Base-by-base conservation (phyloP, 2,888 invertebrate species). In the Branchinecta sandiegonensis region DNA sequence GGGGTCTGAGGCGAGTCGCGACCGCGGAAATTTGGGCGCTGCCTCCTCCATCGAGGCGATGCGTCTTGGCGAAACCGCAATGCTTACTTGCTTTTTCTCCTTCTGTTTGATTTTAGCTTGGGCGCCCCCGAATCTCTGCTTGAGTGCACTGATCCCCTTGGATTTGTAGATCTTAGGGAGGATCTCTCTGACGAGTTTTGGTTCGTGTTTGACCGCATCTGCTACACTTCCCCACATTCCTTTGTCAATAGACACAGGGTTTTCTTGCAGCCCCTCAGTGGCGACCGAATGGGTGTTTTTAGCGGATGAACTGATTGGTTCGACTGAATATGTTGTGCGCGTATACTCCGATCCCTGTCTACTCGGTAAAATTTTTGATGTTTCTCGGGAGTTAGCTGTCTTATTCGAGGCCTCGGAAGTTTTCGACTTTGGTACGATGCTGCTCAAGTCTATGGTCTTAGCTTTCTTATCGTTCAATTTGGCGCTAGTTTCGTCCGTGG, bases 351-450 rank as follows among this genome's bases (percentile, higher is more conserved):
- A 37, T 37, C 37, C 37, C 6, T 37, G 37, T 37, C 37, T 37
- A 37, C 37, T 37, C 8, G 12, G 63, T 56, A 17, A 17, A 1
- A 11, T 56, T 56, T n/a, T 46, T 88, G 80, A 70, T 90, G 81
- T 72, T 89, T 81, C 77, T 90, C 89, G 46, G 88, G 78, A 7
- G 90, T 81, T 8, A 89, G 87, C 67, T 89, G 80, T 67, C 86
- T 86, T 71, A n/a, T 17, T 56, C 23, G n/a, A 23, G 8, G 85
- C 85, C 66, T 86, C 86, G 69, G 86, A 83, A 13, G 85, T 81
- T 78, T 86, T 86, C 13, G 82, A 74, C 66, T 71, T 71, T 46
- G 66, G 66, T n/a, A 47, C 65, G 10, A 47, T 56, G 12, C 47
- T 50, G 8, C 23, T 56, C 9, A 10, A n/a, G 8, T 11, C 63